A percentile compares a stretch with the other conserved stretches of the same genome.
Evolutionary conservation across 2,797 vertebrate genomes (phyloP).

Genomic region (Spheniscus humboldti): DNA sequence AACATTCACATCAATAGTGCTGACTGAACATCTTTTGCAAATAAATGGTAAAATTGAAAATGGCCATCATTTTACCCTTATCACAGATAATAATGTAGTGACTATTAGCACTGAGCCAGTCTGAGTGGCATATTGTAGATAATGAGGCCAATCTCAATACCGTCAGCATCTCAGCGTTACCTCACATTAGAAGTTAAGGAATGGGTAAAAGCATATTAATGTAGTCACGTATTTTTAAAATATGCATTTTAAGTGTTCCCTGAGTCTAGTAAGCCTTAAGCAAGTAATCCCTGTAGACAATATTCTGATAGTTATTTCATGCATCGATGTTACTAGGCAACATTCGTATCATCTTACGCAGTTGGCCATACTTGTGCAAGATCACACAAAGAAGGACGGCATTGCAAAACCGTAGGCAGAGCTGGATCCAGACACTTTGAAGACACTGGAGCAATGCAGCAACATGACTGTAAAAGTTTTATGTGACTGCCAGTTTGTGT

Average conservation of each 20-base stretch:
- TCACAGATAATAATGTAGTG: background rate
- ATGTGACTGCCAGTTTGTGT: background rate
- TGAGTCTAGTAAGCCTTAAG: background rate
- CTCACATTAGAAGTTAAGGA: background rate
- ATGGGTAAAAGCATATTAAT: background rate
- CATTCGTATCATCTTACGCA: background rate
- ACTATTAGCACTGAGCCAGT: background rate
- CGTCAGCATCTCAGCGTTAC: background rate
- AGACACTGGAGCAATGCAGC: background rate
- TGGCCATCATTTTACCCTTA: background rate
- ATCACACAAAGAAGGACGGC: background rate
- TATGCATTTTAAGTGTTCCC: background rate
- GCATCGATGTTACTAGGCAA: background rate
- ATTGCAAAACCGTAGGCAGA: background rate
- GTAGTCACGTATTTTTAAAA: background rate
- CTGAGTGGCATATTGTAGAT: background rate
- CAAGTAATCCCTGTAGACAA: background rate
- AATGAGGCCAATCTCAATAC: background rate
- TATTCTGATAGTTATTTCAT: background rate
- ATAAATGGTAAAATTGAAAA: background rate
- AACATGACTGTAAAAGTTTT: background rate
- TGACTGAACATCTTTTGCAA: background rate
- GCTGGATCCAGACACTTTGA: background rate
- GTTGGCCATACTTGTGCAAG: background rate
- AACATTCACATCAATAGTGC: background rate